Evolutionary conservation across 2,113 vertebrate species (phyloP), one percentile per base, ranked within the genome.

Genomic region (Ancistrus triradiatus): DNA sequence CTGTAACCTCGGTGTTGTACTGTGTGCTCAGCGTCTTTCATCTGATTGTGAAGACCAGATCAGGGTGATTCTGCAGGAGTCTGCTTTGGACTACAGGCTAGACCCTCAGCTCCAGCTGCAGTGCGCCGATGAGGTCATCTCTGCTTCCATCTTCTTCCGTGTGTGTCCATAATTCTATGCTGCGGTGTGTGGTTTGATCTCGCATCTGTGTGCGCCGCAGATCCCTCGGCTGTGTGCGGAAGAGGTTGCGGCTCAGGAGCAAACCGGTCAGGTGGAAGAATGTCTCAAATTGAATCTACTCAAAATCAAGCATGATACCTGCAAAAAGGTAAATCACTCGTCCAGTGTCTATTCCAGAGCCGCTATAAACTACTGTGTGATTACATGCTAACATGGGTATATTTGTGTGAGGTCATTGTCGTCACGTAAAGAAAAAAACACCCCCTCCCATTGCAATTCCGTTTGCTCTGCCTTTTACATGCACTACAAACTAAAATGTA

Each of bases 41-140:
- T 77, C 92, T 14, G 95, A 97, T 87, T 99, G 96, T 0, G 96
- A 99, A 79, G 95, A 95, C 77, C 96, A 99, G 85, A 97, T 98
- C 59, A 85, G 89, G 42, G 83, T 98, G 38, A 95, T 98, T 66
- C 91, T 98, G 70, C 94, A 98, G 78, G 96, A 99, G 59, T 95
- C 96, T 0, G 96, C 96, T 3, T 85, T 98, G 18, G 96, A 99
- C 77, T 99, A 98, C 81, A 89, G 96, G 38, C 90, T 98, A 17
- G 95, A 98, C 72, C 96, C 95, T 21, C 95, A 99, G 66, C 89
- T 99, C 33, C 96, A 99, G 86, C 85, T 95, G 49, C 94, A 98
- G 67, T 99, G 96, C 59, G 91, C 88, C 31, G 90, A 94, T 0
- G 96, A 99, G 93, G 96, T 93, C 77, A 67, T 83, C 47, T 1